Base-by-base conservation (phyloP, 1,140 invertebrate species). In the Sitodiplosis mosellana region DNA sequence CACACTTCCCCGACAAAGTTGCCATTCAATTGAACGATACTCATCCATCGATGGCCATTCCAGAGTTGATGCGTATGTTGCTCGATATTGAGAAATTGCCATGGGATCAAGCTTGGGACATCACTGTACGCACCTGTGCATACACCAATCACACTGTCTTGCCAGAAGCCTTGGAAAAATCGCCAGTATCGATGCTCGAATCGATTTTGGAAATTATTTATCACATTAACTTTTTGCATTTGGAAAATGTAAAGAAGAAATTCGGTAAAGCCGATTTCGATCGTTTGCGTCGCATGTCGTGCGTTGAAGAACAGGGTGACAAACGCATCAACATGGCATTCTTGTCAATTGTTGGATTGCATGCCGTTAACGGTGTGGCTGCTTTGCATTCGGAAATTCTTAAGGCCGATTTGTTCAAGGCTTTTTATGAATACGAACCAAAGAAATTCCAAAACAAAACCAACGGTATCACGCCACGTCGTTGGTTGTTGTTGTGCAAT, bases 401-500 rank as follows among this genome's bases (percentile, higher is more conserved):
- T 43, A 96, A 95, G 66, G 71, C 69, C 2, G 75, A 81, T 53
- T 84, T 97, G 63, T 86, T 83, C 66, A 72, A 65, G 44, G 89
- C 98, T 63, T 99, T 99, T 67, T 91, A 83, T 58, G 89, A 97
- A 65, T 78, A 99, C 74, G 81, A 69, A 51, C 95, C 94, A 0
- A 81, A 95, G 49, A 94, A 91, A 63, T 99, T 99, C 77, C 93
- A 98, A 68, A 99, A 99, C 69, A 96, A 99, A 70, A 99, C 94
- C 0, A 99, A 99, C 64, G 94, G 94, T 49, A 98, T 99, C 50
- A 99, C 94, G 0, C 94, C 94, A 0, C 75, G 94, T 47, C 81
- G 95, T 56, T 99, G 95, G 94, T 63, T 98, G 48, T 66, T 98
- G 48, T 71, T 98, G 1, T 98, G 93, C 64, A 98, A 99, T 69